Percentiles rank a stretch among this genome's conserved stretches.
Conservation (phyloP, 2,797 vertebrate genomes). For the Cichlasoma orientale region DNA sequence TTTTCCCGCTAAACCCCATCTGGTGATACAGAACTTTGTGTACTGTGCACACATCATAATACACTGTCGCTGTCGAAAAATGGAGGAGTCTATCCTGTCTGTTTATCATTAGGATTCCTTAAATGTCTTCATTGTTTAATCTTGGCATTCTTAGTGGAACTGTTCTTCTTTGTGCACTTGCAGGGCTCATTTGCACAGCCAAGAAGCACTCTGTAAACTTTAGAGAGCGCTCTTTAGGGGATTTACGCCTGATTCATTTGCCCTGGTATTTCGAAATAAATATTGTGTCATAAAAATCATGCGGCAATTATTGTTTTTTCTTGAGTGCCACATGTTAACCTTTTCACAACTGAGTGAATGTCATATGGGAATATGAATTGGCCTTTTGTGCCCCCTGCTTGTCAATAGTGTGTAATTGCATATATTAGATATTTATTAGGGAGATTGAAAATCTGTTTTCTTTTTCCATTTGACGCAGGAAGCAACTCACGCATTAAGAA, state of each 20-base stretch:
- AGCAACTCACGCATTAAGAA: background rate
- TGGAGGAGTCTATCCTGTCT: constrained; percentile 23
- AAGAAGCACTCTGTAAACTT: background rate
- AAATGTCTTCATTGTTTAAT: constrained; percentile 59
- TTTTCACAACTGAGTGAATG: constrained; percentile 2
- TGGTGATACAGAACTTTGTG: constrained; percentile 47
- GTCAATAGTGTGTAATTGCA: constrained; percentile 14
- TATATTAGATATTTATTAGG: background rate
- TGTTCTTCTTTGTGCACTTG: constrained; percentile 14
- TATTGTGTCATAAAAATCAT: background rate
- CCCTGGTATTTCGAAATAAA: background rate
- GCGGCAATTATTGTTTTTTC: background rate
- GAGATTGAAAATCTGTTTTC: background rate
- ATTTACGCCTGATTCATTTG: background rate
- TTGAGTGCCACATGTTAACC: constrained; percentile 28
- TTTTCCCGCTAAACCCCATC: constrained; percentile 35
- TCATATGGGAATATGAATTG: background rate
- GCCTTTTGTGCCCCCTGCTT: constrained; percentile 45
- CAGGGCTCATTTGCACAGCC: constrained; percentile 2
- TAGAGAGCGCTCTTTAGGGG: constrained; percentile 15
- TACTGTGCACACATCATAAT: constrained; percentile 40
- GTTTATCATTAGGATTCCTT: constrained; percentile 59
- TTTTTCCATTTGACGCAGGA: background rate
- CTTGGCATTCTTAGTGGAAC: constrained; percentile 21
- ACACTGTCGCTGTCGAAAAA: constrained; percentile 28